Base-by-base conservation (phyloP, 2,797 vertebrate species). In the Tadarida brasiliensis region DNA sequence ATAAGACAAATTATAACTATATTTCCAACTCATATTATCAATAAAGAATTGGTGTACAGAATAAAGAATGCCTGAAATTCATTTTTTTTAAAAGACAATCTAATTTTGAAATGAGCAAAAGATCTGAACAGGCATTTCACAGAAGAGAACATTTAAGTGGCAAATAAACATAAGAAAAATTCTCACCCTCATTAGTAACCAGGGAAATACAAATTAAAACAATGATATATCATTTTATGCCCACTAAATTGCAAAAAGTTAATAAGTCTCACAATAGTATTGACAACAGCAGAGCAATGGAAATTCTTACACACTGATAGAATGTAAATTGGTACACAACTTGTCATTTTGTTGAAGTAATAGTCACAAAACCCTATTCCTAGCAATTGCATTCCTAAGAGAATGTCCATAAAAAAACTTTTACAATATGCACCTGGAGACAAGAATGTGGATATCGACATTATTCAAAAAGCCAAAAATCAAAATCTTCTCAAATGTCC, bases 381-480 rank as follows among this genome's bases (percentile, higher is more conserved):
- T 57, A 80, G 20, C 44, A 85, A 89, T 71, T 94, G 56, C 16
- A 76, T 51, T 81, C 44, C 49, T 87, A 82, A 39, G 15, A 91
- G 26, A 81, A 33, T 78, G 10, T 84, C 68, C 59, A 81, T 63
- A 78, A 81, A 78, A 87, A 90, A 73, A n/a, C 39, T 49, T 91
- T 85, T 74, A 73, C 19, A 87, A 74, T 22, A 22, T 39, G 7
- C 26, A 39, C 74, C n/a, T 56, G 30, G 30, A 80, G 49, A 87
- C n/a, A 81, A 65, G 57, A 74, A 91, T 57, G 57, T 94, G 19
- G 87, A 91, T 95, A 74, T 44, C 81, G n/a, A 59, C 35, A 73
- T 91, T 87, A 87, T 67, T 91, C n/a, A 82, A 67, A 91, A 87
- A 81, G 44, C 44, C 74, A 56, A 74, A 94, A 92, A 54, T 47